phyloP scores from a whole-genome alignment of 2,113 vertebrate species.

The Tenrec ecaudatus region DNA sequence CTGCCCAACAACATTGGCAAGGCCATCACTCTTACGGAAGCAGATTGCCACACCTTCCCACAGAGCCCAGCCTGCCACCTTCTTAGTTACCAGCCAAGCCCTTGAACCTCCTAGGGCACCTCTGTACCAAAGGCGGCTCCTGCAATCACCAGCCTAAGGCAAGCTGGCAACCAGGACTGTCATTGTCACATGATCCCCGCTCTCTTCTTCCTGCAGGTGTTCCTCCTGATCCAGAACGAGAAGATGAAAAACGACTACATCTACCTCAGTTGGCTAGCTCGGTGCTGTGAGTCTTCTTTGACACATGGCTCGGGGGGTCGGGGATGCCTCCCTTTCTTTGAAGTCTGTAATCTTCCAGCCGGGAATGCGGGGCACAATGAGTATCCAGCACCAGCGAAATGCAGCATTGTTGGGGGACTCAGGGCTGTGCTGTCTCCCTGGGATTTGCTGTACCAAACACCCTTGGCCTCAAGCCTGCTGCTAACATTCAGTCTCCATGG shows the following conservation, averaged over 20 bases:
- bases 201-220: conserved; percentile 88
- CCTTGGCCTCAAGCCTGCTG: too few species aligned
- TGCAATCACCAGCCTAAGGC: background rate
- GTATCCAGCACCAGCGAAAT: too few species aligned
- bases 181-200: background rate
- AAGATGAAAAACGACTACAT: conserved; percentile 98
- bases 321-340: too few species aligned
- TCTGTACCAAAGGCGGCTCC: too few species aligned
- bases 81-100: too few species aligned
- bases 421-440: too few species aligned
- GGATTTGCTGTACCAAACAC: too few species aligned
- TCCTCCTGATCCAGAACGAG: conserved; percentile 97
- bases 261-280: conserved; percentile 97
- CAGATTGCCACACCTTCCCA: background rate
- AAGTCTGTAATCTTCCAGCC: too few species aligned
- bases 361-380: too few species aligned
- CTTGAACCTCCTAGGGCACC: background rate
- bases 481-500: background rate
- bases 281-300: conserved; percentile 93
- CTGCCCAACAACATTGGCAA: background rate
- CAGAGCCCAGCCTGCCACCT: background rate
- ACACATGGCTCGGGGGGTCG: background rate
- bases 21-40: background rate
- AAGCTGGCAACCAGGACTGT: background rate
- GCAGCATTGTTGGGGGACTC: background rate